A percentile compares a stretch with the other conserved stretches of the same genome.
Conservation (phyloP, 92 coral and sea anemone species). For the Muricea muricata region DNA sequence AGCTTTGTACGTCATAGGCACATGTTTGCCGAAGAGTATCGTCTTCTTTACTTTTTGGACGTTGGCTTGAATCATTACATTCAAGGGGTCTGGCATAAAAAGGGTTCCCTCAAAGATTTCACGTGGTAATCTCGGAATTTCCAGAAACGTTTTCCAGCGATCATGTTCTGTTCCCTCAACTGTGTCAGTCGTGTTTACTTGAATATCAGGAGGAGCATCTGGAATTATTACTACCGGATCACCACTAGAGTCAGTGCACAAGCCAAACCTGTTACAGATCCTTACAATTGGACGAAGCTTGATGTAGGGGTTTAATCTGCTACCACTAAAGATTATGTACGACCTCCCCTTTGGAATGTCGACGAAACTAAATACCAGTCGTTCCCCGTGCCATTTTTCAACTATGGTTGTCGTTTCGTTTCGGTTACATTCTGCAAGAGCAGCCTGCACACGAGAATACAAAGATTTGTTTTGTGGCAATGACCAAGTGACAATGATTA, state of each 20-base stretch:
- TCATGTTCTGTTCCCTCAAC: slow-evolving; percentile 70
- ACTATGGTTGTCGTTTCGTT: slow-evolving; percentile 41
- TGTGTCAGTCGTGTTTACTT: slow-evolving; percentile 61
- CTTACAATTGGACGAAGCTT: slow-evolving; percentile 81
- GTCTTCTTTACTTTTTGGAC: slow-evolving; percentile 37
- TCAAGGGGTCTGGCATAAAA: slow-evolving; percentile 72
- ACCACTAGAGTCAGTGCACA: slow-evolving; percentile 74
- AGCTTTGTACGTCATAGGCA: slow-evolving; percentile 76
- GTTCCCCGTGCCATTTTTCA: slow-evolving; percentile 86
- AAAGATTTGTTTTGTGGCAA: slow-evolving; percentile 66
- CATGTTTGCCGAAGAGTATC: slow-evolving; percentile 57
- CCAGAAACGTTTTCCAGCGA: slow-evolving; percentile 82
- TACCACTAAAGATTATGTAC: slow-evolving; percentile 69
- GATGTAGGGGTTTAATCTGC: slow-evolving; percentile 69
- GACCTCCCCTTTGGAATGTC: slow-evolving; percentile 68
- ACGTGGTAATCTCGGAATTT: slow-evolving; percentile 66
- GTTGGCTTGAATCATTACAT: slow-evolving; percentile 46
- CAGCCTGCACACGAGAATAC: slow-evolving; percentile 82
- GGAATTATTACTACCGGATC: slow-evolving; percentile 84
- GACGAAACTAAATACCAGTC: slow-evolving; percentile 73
- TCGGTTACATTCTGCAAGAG: slow-evolving; percentile 65
- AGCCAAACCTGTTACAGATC: slow-evolving; percentile 76
- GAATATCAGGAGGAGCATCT: slow-evolving; percentile 69
- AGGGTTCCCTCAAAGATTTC: slow-evolving; percentile 64
- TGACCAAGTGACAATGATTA: slow-evolving; percentile 77